Evolutionary conservation across 2,113 vertebrate species (phyloP).

Genomic region (Eubucco bourcierii): DNA sequence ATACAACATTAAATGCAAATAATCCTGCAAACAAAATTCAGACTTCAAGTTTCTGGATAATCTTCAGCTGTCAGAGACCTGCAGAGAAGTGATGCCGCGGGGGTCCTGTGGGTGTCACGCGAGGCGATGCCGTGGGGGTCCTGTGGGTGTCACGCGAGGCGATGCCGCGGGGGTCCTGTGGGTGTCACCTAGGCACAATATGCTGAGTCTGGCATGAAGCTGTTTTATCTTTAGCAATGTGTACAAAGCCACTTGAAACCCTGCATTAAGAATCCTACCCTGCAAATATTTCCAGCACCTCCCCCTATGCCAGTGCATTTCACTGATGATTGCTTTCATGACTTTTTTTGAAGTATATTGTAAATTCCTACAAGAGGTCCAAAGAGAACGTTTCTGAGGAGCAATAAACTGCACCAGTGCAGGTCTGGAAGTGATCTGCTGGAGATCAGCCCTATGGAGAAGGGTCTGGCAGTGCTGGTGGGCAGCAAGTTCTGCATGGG

Average conservation of each 20-base stretch:
- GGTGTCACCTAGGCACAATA: neutral
- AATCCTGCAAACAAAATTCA: neutral
- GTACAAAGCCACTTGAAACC: neutral
- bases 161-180: too few species aligned
- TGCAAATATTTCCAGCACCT: neutral
- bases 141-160: too few species aligned
- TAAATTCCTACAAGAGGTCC: neutral
- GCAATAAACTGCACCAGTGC: too few species aligned
- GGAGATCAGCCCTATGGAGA: too few species aligned
- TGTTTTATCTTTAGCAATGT: neutral
- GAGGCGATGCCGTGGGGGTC: too few species aligned
- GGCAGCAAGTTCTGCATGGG: too few species aligned
- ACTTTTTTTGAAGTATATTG: neutral
- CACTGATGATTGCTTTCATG: neutral
- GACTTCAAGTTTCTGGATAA: neutral
- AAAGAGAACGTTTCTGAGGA: neutral
- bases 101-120: neutral
- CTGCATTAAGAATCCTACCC: neutral
- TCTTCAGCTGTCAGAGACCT: neutral
- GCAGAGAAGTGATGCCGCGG: neutral
- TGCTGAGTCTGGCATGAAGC: accelerated
- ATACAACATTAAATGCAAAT: neutral
- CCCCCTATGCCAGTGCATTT: neutral
- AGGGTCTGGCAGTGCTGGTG: too few species aligned
- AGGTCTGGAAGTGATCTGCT: too few species aligned